Conservation (phyloP, 2,888 invertebrate species). For the Dione juno region DNA sequence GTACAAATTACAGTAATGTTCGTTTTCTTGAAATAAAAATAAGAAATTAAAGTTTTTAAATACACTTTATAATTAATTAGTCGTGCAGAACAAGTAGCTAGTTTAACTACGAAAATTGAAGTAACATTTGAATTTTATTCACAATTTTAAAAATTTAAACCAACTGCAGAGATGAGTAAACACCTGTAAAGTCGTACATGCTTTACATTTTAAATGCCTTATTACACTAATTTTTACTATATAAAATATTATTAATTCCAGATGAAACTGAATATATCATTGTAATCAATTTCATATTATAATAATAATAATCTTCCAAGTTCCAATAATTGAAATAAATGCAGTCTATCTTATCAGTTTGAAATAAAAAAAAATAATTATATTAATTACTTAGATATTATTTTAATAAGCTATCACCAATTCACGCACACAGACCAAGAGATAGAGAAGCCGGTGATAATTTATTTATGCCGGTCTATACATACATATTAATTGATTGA, state of each 20-base stretch:
- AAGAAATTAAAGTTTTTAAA: conserved; percentile 41
- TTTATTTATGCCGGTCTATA: conserved; percentile 39
- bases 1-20: neutral
- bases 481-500: conserved; percentile 40
- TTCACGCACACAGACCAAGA: conserved; percentile 18
- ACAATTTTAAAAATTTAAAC: conserved; percentile 47
- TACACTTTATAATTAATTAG: conserved; percentile 45
- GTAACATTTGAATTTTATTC: conserved; percentile 46
- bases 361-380: no score
- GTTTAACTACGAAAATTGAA: conserved; percentile 47
- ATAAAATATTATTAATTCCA: neutral
- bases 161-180: conserved; percentile 63
- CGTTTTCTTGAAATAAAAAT: conserved; percentile 35
- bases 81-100: conserved; percentile 44
- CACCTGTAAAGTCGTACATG: conserved; percentile 39
- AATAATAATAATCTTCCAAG: no score
- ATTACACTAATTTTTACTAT: neutral
- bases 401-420: neutral
- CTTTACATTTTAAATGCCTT: neutral
- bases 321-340: no score
- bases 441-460: conserved; percentile 33
- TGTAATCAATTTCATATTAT: no score
- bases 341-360: no score
- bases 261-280: neutral
- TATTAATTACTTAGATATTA: no score